Percentiles rank a stretch among this genome's conserved stretches.
phyloP scores from a whole-genome alignment of 2,797 vertebrate genomes.

The Capromys pilorides region DNA sequence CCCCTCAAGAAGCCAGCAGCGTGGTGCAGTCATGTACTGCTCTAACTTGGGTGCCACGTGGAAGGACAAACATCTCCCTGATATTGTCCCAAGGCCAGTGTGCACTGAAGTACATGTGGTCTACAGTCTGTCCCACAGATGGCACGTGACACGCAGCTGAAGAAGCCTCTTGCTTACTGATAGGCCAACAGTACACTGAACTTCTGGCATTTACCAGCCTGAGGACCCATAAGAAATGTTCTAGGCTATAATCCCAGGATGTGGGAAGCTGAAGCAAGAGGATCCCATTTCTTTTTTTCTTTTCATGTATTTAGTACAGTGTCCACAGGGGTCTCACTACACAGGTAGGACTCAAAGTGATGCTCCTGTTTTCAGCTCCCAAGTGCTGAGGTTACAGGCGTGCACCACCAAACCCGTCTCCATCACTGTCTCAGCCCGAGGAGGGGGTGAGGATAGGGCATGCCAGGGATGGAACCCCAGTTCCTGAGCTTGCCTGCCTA shows the following conservation, averaged over 20 bases:
- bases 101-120: rapidly evolving
- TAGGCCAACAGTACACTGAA: not conserved
- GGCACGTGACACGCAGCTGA: not conserved
- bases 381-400: too few species aligned
- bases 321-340: too few species aligned
- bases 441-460: too few species aligned
- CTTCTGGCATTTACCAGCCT: not conserved
- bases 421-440: too few species aligned
- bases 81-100: not conserved
- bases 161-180: not conserved
- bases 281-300: not conserved
- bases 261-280: not conserved
- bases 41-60: not conserved
- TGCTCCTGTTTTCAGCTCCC: too few species aligned
- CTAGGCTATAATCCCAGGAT: not conserved
- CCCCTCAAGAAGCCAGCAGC: not conserved
- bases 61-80: not conserved
- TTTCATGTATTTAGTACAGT: too few species aligned
- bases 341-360: too few species aligned
- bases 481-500: too few species aligned
- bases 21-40: rapidly evolving
- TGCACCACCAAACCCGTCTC: too few species aligned
- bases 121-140: not conserved
- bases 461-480: too few species aligned
- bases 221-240: not conserved